Evolutionary conservation across 2,113 vertebrate species (phyloP).

Genomic region (Toxotes jaculatrix): DNA sequence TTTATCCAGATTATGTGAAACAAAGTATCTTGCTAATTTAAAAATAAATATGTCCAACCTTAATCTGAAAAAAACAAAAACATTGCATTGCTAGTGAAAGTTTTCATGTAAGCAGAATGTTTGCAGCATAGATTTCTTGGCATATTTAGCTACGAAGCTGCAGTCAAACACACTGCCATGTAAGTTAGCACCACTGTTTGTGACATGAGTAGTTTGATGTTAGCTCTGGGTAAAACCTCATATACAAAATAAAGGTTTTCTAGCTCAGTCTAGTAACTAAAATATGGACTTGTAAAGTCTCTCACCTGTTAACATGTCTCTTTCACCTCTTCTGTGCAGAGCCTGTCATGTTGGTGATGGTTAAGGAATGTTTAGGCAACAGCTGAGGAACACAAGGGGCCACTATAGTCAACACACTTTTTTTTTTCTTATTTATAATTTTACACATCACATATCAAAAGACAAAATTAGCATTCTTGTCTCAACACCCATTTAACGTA

Average conservation of each 20-base stretch:
- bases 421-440: neutral
- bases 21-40: too few relatives aligned
- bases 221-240: neutral
- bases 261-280: neutral
- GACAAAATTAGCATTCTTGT: neutral
- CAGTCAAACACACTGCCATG: neutral
- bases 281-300: neutral
- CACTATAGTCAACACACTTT: too few relatives aligned
- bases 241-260: neutral
- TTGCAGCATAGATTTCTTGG: neutral
- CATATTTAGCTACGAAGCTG: neutral
- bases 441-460: neutral
- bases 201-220: neutral
- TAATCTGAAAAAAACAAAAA: too few relatives aligned
- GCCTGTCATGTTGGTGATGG: too few relatives aligned
- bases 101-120: neutral
- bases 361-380: too few relatives aligned
- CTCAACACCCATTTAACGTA: slow-evolving; percentile 3
- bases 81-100: too few relatives aligned
- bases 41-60: too few relatives aligned
- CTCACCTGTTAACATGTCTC: too few relatives aligned
- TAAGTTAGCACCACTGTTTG: too few relatives aligned
- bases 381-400: too few relatives aligned
- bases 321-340: too few relatives aligned
- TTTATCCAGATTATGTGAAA: too few relatives aligned